Base-by-base conservation (phyloP, 23 tunicate species). In the Diplosoma virens region DNA sequence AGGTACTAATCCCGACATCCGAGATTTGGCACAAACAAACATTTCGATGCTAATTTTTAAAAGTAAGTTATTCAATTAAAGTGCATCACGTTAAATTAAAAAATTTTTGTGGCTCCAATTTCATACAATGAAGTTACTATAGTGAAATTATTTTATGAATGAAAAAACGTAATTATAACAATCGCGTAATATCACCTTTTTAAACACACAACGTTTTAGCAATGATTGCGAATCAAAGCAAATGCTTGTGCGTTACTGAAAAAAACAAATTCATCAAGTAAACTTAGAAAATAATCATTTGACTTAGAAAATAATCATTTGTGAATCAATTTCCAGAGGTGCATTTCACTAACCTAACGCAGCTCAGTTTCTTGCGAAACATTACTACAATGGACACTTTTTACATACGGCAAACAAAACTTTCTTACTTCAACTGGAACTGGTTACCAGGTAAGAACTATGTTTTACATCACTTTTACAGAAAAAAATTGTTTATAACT, bases 401-500 rank as follows among this genome's bases (percentile, higher is more conserved):
- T 27, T 61, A 22, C 5, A 3, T 78, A 24, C 58, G 53, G 25
- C 17, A 37, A 29, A 34, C 36, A 25, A 45, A 60, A n/a, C 18
- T 63, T 1, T 5, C 53, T 37, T 37, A 20, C 22, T 63, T 78
- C 22, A 32, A 78, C 82, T 78, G 82, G 82, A 61, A 78, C 35
- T 78, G 82, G 82, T 34, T 78, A 3, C 82, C 82, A 36, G 73
- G 82, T 78, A 37, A 32, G 29, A 1, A 24, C 22, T 47, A 4
- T 7, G 7, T 30, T 58, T 7, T 58, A 58, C n/a, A 58, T 21
- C 6, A 58, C 7, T 20, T 23, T 21, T 9, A 66, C 72, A 66
- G 11, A 27, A 66, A 17, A 30, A 5, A 58, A 58, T 11, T 11
- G 7, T n/a, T 6, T 58, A 22, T 11, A 22, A 11, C 6, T 11